phyloP scores from a whole-genome alignment of 2,113 vertebrate species.

The Cacatua alba region DNA sequence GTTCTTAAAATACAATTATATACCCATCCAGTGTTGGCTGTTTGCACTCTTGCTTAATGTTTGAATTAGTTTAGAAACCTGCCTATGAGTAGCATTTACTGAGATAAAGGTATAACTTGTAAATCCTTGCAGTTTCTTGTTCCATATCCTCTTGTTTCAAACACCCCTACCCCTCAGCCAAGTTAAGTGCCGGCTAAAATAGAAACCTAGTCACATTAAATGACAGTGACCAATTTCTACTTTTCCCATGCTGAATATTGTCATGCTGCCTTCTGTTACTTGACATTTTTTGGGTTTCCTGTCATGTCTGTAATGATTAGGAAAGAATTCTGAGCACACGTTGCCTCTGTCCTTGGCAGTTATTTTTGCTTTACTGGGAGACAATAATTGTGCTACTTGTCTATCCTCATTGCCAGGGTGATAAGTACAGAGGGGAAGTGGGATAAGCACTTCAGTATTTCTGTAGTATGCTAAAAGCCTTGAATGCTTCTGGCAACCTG shows the following conservation, averaged over 20 bases:
- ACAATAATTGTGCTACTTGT: conserved; percentile 18
- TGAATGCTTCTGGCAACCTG: conserved; percentile 25
- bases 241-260: not conserved
- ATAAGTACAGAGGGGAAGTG: not conserved
- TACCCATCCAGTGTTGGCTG: not conserved
- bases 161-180: rapidly evolving
- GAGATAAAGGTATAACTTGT: not conserved
- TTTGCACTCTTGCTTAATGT: not conserved
- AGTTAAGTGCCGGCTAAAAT: not conserved
- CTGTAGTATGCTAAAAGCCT: not conserved
- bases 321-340: not conserved
- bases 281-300: conserved; percentile 28
- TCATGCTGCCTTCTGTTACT: conserved; percentile 14
- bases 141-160: not conserved
- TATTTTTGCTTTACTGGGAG: conserved; percentile 30
- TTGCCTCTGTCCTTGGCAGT: conserved; percentile 45
- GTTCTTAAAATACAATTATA: not conserved
- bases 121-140: not conserved
- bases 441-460: conserved; percentile 12
- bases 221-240: not conserved
- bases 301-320: conserved; percentile 6
- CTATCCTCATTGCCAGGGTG: not conserved
- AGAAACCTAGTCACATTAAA: not conserved
- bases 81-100: not conserved
- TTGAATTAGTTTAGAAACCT: not conserved